Evolutionary conservation across 2,888 invertebrate species (phyloP), one percentile per base, ranked within the genome.

Genomic region (Ennomos fuscantarius): DNA sequence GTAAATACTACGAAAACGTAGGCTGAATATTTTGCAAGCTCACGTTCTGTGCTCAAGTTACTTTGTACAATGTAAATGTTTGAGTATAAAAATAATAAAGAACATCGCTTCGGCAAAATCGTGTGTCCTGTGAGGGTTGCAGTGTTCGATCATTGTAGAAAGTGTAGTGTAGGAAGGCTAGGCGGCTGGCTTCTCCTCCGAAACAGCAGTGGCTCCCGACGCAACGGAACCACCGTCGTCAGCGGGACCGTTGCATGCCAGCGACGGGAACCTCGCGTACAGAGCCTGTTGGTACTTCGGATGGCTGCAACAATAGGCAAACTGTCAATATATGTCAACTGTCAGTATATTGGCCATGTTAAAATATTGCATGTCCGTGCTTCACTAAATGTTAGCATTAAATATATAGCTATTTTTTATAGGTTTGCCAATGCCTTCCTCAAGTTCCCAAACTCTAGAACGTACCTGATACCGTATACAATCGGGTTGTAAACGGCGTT

Each of bases 401-500:
- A n/a, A n/a, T n/a, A n/a, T n/a, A 24, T 24, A 24, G 24, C 24
- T 24, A 6, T 24, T 24, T 6, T 24, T 24, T 24, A 5, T 24
- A 24, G 0, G 6, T 0, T 24, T 24, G 6, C 24, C 24, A 24
- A 24, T 24, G 2, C 24, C 24, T 0, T 24, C 24, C 5, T 24
- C 24, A 24, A 24, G 24, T 24, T 24, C 24, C 24, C 24, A 24
- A 24, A 6, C 6, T 24, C 24, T 24, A 24, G 24, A 24, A 52
- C 71, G 80, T 74, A 96, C 96, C 96, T 97, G 86, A 97, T 97
- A 72, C 96, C 97, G 81, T 97, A 97, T 66, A 97, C 97, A 81
- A 97, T 96, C 24, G 97, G 97, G 87, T 97, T 97, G 93, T 97
- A 97, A 62, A 96, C 96, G 64, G 97, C 96, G 74, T 97, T 97